Evolutionary conservation across 2,797 vertebrate genomes (phyloP), one percentile per base, ranked within the genome.

Genomic region (Epinephelus awoara): DNA sequence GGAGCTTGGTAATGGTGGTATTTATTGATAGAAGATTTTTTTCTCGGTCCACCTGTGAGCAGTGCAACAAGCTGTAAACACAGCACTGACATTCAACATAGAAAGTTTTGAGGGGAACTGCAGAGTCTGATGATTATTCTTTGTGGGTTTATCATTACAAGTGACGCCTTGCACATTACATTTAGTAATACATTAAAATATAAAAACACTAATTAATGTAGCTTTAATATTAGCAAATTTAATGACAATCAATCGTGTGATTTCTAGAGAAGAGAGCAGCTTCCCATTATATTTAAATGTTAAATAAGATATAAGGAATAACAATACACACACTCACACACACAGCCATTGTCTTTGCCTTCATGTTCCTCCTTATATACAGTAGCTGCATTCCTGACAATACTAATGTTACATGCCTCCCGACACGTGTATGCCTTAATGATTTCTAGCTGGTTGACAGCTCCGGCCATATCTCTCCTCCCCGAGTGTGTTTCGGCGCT

Each of bases 351-450:
- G 25, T 51, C 42, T 56, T 69, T 77, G 44, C 18, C 52, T 70
- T 50, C 25, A 34, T 7, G 68, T 44, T 75, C 52, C 63, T 47
- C 34, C 4, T 49, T 29, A 75, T 67, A 50, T 40, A 18, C 49
- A 59, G 59, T 49, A 71, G 74, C 50, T 81, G 49, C 79, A 77
- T 82, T 59, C 54, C 85, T 83, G 75, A 75, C 77, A 85, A 77
- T 18, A 64, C 75, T 79, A 75, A 89, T 86, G 82, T 73, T 82
- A 85, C 84, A 83, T 74, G 68, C 29, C 82, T 77, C 62, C 75
- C 52, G 78, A 84, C 86, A 85, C 75, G 80, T 91, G 89, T 88
- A 80, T 50, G 50, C 71, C 80, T 79, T 91, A 89, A 91, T 79
- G 87, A 89, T 90, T 85, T 77, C 74, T 75, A 79, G 73, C 71